Base-by-base conservation (phyloP, 2,888 invertebrate species). In the Lysandra bellargus region DNA sequence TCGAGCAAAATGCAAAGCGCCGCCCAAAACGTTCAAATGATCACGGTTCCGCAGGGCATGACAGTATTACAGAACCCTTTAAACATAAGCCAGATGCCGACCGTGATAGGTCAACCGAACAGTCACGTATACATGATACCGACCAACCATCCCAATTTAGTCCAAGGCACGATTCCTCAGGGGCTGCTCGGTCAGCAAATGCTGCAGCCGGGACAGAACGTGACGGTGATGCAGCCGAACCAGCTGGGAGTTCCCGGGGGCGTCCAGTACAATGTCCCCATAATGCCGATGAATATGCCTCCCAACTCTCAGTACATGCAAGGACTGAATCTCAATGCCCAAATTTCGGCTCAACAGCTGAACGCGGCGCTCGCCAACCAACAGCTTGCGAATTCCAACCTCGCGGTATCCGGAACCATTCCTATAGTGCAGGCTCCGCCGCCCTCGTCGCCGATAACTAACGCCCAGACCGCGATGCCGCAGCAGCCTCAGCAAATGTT, bases 71-170 rank as follows among this genome's bases (percentile, higher is more conserved):
- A 94, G 81, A 94, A 93, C 81, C 93, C 92, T 0, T 82, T 94
- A 5, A 93, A 92, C 80, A 89, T 94, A 69, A 86, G 91, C 81
- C 94, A 94, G 82, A 89, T 93, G 86, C 92, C 90, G 2, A 89
- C 91, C 0, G 85, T 93, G 80, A 85, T 94, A 4, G 93, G 93
- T 0, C 94, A 94, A 80, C 90, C 87, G 0, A 93, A 93, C 81
- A 92, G 91, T 83, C 94, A 94, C 84, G 94, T 94, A 0, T 94
- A 94, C 83, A 94, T 94, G 93, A 93, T 94, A 84, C 93, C 94
- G 0, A 86, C 94, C 0, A 94, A 93, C 81, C 92, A 92, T 81
- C 88, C 88, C 0, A 92, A 89, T 80, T 82, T 93, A 14, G 87
- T 93, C 61, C 93, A 93, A 82, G 85, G 89, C 0, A 88, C 86